phyloP scores from a whole-genome alignment of 1,140 invertebrate genomes.

The Sipha flava region DNA sequence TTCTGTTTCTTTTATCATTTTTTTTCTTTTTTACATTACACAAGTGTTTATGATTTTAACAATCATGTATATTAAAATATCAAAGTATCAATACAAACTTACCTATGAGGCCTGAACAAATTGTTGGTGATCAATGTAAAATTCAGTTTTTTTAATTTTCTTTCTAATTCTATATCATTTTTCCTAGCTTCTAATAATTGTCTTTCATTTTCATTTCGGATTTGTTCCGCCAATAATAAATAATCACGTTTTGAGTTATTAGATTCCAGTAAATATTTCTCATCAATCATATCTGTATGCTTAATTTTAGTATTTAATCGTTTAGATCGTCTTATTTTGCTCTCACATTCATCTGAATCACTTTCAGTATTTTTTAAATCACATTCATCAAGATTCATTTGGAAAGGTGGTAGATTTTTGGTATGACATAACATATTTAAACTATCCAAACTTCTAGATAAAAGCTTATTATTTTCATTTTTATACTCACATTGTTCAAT shows the following conservation, averaged over 20 bases:
- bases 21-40: too few relatives aligned
- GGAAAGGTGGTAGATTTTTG: not conserved
- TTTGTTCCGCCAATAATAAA: not conserved
- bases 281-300: not conserved
- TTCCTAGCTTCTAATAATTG: not conserved
- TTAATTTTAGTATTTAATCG: conserved; percentile 10
- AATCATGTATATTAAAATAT: not conserved
- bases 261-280: not conserved
- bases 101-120: not conserved
- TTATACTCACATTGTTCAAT: not conserved
- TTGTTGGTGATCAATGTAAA: not conserved
- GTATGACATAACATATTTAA: not conserved
- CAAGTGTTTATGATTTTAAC: too few relatives aligned
- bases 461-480: not conserved
- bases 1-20: too few relatives aligned
- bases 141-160: conserved; percentile 5
- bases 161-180: not conserved
- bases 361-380: not conserved
- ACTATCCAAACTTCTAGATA: not conserved
- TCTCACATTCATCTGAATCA: not conserved
- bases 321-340: conserved; percentile 14
- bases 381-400: not conserved
- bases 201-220: not conserved
- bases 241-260: not conserved
- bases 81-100: not conserved